Conservation (phyloP, 2,888 invertebrate genomes). For the Apodemia zela region DNA sequence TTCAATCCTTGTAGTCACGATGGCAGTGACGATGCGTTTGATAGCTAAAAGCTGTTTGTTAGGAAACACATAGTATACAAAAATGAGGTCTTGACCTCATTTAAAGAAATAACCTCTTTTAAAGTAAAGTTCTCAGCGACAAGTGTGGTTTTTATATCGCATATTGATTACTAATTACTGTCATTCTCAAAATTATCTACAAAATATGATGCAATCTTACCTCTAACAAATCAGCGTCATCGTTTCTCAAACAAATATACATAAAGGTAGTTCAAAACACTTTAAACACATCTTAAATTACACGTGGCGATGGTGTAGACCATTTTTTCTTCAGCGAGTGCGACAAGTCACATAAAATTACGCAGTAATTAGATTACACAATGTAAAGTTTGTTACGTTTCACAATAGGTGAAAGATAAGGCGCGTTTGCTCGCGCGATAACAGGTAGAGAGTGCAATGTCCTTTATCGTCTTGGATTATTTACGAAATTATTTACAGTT, state of each 20-base stretch:
- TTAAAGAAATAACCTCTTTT: too few relatives aligned
- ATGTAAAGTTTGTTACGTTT: slow-evolving; percentile 2
- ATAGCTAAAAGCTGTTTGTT: too few relatives aligned
- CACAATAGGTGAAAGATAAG: background rate
- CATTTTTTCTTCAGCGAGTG: background rate
- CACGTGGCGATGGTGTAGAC: background rate
- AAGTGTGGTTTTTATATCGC: too few relatives aligned
- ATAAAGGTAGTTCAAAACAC: slow-evolving; percentile 9
- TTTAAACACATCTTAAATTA: slow-evolving; percentile 2
- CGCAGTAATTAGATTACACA: slow-evolving; percentile 10
- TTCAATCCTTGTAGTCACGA: too few relatives aligned
- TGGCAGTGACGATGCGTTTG: too few relatives aligned
- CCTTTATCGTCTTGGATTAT: background rate
- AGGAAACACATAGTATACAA: too few relatives aligned
- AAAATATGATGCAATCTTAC: background rate
- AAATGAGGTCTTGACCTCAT: too few relatives aligned
- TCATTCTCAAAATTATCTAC: background rate
- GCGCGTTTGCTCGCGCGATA: slow-evolving; percentile 5
- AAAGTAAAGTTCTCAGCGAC: too few relatives aligned
- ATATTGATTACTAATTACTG: too few relatives aligned
- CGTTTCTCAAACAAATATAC: background rate
- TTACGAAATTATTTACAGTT: background rate
- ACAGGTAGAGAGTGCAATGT: slow-evolving; percentile 13
- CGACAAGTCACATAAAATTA: slow-evolving; percentile 2
- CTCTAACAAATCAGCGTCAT: slow-evolving; percentile 2